Evolutionary conservation across 2,888 invertebrate genomes (phyloP), one percentile per base, ranked within the genome.

Genomic region (Trisateles emortualis): DNA sequence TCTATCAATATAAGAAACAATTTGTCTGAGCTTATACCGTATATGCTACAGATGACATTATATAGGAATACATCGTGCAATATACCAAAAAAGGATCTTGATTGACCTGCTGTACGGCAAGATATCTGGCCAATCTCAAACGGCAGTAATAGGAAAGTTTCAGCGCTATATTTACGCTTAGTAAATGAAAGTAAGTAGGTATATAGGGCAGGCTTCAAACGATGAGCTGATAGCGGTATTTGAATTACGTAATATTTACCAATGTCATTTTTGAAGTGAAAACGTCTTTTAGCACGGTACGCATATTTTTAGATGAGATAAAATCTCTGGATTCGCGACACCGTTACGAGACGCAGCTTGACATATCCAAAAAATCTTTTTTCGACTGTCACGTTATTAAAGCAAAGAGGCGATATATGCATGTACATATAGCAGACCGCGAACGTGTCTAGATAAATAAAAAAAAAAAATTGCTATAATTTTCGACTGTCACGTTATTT

Each of bases 131-230:
- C 79, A 76, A 79, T 81, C 71, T 79, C 77, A 81, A 83, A 84
- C 75, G 81, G 74, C 70, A 74, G 80, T 83, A 84, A 86, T 83
- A 83, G 81, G 81, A 85, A 86, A 82, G 78, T 83, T 81, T 77
- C 76, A 69, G 74, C 66, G 66, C 68, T 74, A 78, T 85, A 81
- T 87, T 87, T 84, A 82, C 84, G 67, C 55, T 86, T 77, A 78
- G 76, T 79, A 84, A 86, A 87, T 83, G 82, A 84, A 83, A 83
- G 75, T 78, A 71, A 67, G 68, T 64, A 57, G 39, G 59, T 41
- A 30, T 35, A 47, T 9, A 60, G 65, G 56, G 6, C 14, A 30
- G 45, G 43, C 10, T 8, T 22, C 0, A 47, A 51, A 52, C 30
- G 35, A 13, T 8, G n/a, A 26, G 32, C 22, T 32, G 9, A 32